Percentiles rank a stretch among this genome's conserved stretches.
Conservation (phyloP, 2,888 invertebrate genomes). For the Yponomeuta malinellus region DNA sequence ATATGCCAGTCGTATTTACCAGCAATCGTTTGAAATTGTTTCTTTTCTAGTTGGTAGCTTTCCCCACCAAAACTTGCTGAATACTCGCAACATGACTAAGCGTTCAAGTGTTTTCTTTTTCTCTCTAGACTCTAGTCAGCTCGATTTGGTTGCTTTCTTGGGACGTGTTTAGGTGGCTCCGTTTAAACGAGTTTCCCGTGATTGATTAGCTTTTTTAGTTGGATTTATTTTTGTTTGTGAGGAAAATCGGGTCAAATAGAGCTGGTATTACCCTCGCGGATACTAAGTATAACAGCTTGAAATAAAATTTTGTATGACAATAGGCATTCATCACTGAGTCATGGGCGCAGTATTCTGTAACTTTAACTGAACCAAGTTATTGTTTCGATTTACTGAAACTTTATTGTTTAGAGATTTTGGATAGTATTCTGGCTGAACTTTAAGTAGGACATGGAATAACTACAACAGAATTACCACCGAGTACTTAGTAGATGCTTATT, state of each 20-base stretch:
- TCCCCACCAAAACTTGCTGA: conserved; percentile 23
- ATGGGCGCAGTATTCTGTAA: no score
- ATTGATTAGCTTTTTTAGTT: neutral
- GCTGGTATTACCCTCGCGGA: no score
- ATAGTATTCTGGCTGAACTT: no score
- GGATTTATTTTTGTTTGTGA: neutral
- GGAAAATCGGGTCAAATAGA: neutral
- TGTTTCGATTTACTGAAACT: no score
- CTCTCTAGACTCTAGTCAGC: neutral
- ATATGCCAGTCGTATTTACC: conserved; percentile 23
- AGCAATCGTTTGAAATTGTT: conserved; percentile 28
- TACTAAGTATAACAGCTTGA: no score
- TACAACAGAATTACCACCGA: neutral
- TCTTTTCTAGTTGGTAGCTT: conserved; percentile 24
- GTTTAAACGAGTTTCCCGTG: neutral
- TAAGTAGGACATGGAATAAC: no score
- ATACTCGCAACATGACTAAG: conserved; percentile 4
- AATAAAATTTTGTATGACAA: no score
- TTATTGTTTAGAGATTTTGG: no score
- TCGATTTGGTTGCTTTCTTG: neutral
- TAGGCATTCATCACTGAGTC: no score
- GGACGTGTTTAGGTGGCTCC: neutral
- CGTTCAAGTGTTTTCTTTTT: conserved; percentile 2
- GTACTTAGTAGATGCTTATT: neutral
- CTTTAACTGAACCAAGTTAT: no score